These are phyloP conservation scores for Lysandra bellargus DNA, from an alignment of 2,888 invertebrate genomes.

Conservation along the genomic window DNA sequence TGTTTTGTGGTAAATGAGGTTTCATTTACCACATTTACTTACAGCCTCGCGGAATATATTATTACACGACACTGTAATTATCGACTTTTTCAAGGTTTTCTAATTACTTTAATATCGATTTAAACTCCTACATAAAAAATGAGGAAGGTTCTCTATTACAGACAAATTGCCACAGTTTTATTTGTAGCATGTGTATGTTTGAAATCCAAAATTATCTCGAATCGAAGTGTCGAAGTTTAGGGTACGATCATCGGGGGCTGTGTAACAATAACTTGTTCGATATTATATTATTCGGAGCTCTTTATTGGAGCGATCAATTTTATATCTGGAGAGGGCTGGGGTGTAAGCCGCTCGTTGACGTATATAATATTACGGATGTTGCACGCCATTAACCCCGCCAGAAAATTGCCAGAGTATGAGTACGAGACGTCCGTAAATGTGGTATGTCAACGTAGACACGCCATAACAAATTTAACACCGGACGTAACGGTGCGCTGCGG, in stretches of 20 bases:
- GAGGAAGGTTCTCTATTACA: background rate
- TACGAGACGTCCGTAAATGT: background rate
- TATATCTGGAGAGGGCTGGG: background rate
- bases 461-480: conserved; percentile 21
- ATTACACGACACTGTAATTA: background rate
- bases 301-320: conserved; percentile 3
- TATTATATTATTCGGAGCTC: background rate
- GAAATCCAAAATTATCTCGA: background rate
- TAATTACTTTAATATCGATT: background rate
- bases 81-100: conserved; percentile 6
- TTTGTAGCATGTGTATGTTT: background rate
- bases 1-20: too few species aligned
- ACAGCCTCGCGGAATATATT: background rate
- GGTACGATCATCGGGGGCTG: background rate
- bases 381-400: background rate
- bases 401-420: background rate
- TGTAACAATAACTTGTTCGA: conserved; percentile 46
- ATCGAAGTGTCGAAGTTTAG: background rate
- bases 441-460: background rate
- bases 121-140: background rate
- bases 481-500: conserved; percentile 14
- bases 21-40: too few species aligned
- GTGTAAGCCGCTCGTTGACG: background rate
- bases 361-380: background rate
- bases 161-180: background rate